Evolutionary conservation across 37 sponge, comb jelly and placozoan species (phyloP), one percentile per base, ranked within the genome.

Genomic region (Aplysina aerophoba): DNA sequence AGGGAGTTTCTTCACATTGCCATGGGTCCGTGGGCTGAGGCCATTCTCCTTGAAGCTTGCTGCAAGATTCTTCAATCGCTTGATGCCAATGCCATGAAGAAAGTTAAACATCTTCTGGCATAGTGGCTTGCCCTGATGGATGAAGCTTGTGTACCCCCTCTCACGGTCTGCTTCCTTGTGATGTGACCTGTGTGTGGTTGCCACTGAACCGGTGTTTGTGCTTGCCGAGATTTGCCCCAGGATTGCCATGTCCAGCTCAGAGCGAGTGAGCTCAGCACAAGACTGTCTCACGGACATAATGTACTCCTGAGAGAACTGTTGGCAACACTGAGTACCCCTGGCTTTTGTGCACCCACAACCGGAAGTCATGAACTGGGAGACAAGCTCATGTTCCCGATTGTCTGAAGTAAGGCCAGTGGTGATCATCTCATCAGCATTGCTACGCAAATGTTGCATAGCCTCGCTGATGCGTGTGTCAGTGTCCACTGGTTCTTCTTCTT

Each of bases 21-120:
- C 81, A 67, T 91, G 91, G 6, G 4, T 25, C 35, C 92, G 55
- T 31, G 74, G 19, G 0, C 60, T 39, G 6, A 91, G 25, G 0
- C 87, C 87, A 63, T 80, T 64, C 6, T 60, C 19, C 28, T 62
- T 63, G 35, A 30, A 64, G 22, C 19, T 24, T 15, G 34, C 16
- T 22, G 5, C 66, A 22, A 86, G 21, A 67, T 50, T 65, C 33
- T 50, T 64, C 4, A 86, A 34, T 8, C 81, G 44, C 54, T 75
- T 75, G 11, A 41, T 24, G 1, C 78, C 54, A 4, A 75, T 75
- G 25, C 41, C 33, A 69, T 69, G 71, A 33, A 69, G 34, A 35
- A 31, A 69, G 17, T 12, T 33, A 30, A 69, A 69, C 34, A 30
- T 69, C 33, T 69, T 69, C 33, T 30, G 27, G 6, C 71, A 69